These are phyloP conservation scores for Rosalia funebris DNA, from an alignment of 2,888 invertebrate genomes.

Conservation along the genomic window DNA sequence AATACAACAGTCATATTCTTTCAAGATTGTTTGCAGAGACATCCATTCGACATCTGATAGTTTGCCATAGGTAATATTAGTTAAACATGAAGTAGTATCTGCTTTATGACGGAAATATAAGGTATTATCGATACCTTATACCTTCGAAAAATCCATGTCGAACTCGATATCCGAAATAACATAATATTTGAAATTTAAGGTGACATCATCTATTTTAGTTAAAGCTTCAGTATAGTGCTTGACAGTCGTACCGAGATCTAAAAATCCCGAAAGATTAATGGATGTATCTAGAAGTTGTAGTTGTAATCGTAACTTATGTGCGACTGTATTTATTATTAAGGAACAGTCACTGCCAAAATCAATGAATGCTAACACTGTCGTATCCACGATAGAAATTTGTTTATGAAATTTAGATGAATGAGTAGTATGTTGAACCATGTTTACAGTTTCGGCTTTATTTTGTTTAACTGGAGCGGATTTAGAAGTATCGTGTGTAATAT, in stretches of 20 bases:
- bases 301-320: background rate
- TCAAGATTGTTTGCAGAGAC: background rate
- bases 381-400: background rate
- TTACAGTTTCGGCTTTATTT: background rate
- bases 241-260: background rate
- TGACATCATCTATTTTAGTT: conserved; percentile 2
- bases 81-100: background rate
- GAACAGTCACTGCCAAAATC: conserved; percentile 11
- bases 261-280: background rate
- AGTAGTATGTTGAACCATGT: background rate
- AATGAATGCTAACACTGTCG: background rate
- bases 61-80: background rate
- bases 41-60: background rate
- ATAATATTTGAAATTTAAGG: conserved; percentile 5
- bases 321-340: background rate
- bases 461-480: background rate
- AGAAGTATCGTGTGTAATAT: background rate
- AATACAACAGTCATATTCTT: background rate
- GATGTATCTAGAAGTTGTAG: background rate
- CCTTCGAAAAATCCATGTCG: background rate
- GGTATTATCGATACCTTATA: background rate
- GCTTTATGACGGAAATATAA: conserved; percentile 1
- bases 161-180: background rate
- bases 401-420: conserved; percentile 1
- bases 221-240: background rate